A percentile compares a stretch with the other conserved stretches of the same genome.
These are phyloP conservation scores for Limnephilus marmoratus DNA, from an alignment of 2,888 invertebrate species.

Conservation along the genomic window DNA sequence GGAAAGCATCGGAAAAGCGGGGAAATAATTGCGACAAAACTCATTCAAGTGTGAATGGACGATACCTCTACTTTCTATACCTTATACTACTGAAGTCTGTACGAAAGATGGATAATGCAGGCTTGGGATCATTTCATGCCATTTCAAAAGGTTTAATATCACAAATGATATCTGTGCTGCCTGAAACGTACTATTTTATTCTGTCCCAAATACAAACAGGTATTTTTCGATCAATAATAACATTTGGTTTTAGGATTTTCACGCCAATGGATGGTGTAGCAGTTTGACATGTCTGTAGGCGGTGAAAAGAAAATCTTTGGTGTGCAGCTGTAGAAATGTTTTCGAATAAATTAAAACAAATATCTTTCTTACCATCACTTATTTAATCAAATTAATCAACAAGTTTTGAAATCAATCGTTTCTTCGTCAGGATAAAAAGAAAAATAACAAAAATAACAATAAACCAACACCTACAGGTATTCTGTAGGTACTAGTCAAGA, in stretches of 20 bases:
- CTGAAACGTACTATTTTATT: neutral
- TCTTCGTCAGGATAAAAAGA: no score
- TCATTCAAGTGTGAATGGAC: constrained; percentile 60
- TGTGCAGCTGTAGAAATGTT: no score
- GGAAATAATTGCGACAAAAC: constrained; percentile 60
- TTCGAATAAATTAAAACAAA: no score
- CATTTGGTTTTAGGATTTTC: neutral
- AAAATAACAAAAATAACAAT: no score
- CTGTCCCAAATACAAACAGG: neutral
- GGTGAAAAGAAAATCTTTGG: no score
- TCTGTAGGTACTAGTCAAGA: no score
- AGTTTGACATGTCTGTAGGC: no score
- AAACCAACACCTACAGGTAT: no score
- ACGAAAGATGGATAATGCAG: neutral
- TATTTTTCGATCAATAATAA: neutral
- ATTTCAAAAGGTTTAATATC: constrained; percentile 26
- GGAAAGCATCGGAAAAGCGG: constrained; percentile 57
- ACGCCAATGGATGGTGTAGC: no score
- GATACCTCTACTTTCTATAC: neutral
- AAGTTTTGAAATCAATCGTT: no score
- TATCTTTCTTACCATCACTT: no score
- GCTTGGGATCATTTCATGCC: constrained; percentile 4
- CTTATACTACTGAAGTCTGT: neutral
- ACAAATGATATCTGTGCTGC: constrained; percentile 15
- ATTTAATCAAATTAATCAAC: no score